Percentiles rank a stretch among this genome's conserved stretches.
Evolutionary conservation across 2,113 vertebrate species (phyloP).

Genomic region (Zingel zingel): DNA sequence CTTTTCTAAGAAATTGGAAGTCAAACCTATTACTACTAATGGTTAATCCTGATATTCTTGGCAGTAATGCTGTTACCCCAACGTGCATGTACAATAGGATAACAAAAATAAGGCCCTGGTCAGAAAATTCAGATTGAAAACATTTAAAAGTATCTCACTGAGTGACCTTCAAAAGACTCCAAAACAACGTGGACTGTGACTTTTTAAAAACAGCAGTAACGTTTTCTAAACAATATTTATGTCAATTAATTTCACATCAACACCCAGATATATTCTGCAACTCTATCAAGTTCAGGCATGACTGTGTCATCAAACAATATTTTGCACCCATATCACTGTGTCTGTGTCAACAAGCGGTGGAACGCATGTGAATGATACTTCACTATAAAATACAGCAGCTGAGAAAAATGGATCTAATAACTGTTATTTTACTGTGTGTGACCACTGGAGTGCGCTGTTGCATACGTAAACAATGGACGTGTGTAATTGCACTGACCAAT

Average conservation of each 20-base stretch:
- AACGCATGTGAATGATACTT: background rate
- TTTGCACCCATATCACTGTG: background rate
- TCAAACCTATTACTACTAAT: background rate
- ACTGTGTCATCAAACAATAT: slow-evolving; percentile 5
- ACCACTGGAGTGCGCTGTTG: slow-evolving; percentile 72
- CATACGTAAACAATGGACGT: slow-evolving; percentile 48
- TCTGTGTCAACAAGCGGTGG: background rate
- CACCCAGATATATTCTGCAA: background rate
- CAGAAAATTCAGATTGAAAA: background rate
- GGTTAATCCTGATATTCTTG: background rate
- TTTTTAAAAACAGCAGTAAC: background rate
- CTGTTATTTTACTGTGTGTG: background rate
- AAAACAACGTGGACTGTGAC: background rate
- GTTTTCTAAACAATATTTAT: background rate
- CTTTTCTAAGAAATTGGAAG: too few species aligned
- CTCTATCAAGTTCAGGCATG: background rate
- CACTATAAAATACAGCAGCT: background rate
- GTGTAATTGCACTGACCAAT: slow-evolving; percentile 8
- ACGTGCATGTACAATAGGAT: background rate
- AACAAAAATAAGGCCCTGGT: background rate
- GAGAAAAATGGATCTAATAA: background rate
- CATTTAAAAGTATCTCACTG: background rate
- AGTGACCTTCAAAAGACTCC: background rate
- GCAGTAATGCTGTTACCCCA: background rate
- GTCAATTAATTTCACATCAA: background rate